These are phyloP conservation scores for Phaetusa simplex DNA, from an alignment of 2,113 vertebrate genomes.

Conservation along the genomic window DNA sequence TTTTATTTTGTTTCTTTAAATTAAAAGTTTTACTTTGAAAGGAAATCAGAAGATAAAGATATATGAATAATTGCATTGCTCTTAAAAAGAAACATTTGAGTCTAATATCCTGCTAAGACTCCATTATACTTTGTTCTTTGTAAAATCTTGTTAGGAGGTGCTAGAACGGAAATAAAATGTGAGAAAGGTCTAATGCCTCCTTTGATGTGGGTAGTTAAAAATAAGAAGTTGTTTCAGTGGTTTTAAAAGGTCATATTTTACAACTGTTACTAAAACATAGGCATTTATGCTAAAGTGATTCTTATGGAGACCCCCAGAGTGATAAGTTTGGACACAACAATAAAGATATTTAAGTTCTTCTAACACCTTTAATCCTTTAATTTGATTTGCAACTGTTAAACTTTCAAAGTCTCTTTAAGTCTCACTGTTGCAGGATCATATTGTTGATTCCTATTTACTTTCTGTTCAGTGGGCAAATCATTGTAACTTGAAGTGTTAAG, in stretches of 20 bases:
- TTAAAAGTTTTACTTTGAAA: not conserved
- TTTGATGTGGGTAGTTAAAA: not conserved
- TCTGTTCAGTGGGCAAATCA: not conserved
- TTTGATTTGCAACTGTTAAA: not conserved
- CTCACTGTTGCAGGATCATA: not conserved
- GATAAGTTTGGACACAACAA: not conserved
- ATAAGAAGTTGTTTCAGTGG: not conserved
- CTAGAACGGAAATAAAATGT: not conserved
- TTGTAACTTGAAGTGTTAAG: not conserved
- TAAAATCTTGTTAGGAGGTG: not conserved
- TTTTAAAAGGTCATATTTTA: not conserved
- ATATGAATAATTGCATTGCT: not conserved
- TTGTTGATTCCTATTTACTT: not conserved
- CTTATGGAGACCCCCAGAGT: not conserved
- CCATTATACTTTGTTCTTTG: not conserved
- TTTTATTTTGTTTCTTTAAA: not conserved
- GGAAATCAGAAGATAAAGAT: not conserved
- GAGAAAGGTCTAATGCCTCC: not conserved
- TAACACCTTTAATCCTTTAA: slow-evolving; percentile 7
- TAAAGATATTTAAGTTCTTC: not conserved
- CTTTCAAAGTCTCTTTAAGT: not conserved
- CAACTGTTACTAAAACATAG: not conserved
- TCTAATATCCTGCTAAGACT: not conserved
- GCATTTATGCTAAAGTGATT: not conserved
- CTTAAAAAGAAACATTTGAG: not conserved